These are phyloP conservation scores for Pantala flavescens DNA, from an alignment of 1,140 invertebrate species.

Conservation along the genomic window DNA sequence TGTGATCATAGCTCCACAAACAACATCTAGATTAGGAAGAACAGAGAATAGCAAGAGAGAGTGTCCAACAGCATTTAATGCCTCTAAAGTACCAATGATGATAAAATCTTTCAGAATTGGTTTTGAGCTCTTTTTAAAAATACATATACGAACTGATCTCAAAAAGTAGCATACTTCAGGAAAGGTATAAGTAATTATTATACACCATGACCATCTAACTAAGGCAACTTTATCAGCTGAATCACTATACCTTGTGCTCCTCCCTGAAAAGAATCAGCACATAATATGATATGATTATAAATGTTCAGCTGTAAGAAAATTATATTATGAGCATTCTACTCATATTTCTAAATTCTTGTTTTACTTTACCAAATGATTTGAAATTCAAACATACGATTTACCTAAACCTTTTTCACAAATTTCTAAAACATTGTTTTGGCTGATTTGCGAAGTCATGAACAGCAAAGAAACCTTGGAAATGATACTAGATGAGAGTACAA, in stretches of 20 bases:
- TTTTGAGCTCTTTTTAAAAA: constrained; percentile 75
- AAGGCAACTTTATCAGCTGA: constrained; percentile 68
- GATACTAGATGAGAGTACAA: constrained; percentile 70
- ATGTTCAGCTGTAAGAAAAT: no score
- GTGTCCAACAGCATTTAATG: constrained; percentile 73
- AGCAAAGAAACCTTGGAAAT: constrained; percentile 75
- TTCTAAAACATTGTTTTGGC: constrained; percentile 55
- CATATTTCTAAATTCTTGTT: no score
- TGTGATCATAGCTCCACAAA: constrained; percentile 86
- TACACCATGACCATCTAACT: constrained; percentile 85
- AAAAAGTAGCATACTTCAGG: constrained; percentile 76
- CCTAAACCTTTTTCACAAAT: constrained; percentile 77
- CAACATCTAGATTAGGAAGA: constrained; percentile 79
- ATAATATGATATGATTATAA: no score
- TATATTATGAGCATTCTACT: no score
- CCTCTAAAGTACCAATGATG: constrained; percentile 68
- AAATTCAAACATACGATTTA: constrained; percentile 44
- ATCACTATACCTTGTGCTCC: constrained; percentile 43
- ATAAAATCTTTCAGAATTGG: constrained; percentile 52
- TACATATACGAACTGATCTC: constrained; percentile 75
- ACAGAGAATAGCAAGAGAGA: constrained; percentile 76
- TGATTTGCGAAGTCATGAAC: constrained; percentile 84
- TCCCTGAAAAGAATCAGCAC: no score
- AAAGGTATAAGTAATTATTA: constrained; percentile 74
- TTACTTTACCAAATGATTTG: no score